Conservation (phyloP, 2,113 vertebrate genomes). For the Paralichthys olivaceus region DNA sequence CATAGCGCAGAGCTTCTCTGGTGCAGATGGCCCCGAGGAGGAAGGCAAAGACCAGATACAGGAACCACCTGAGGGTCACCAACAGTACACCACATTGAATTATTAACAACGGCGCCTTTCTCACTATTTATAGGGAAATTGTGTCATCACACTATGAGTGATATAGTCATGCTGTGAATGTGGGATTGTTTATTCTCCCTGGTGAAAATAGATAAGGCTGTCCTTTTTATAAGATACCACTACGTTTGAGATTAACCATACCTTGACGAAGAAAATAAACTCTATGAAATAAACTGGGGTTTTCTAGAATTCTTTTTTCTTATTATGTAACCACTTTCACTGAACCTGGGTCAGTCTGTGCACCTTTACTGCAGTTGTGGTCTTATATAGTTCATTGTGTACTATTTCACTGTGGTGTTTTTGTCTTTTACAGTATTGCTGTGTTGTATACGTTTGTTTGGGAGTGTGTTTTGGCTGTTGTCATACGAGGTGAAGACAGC, state of each 20-base stretch:
- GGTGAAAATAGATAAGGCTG: slow-evolving; percentile 3
- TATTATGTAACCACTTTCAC: no score
- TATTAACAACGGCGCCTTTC: slow-evolving; percentile 36
- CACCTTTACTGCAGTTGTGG: not conserved
- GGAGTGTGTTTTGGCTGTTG: not conserved
- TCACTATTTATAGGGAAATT: slow-evolving; percentile 41
- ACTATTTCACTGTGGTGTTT: not conserved
- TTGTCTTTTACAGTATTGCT: not conserved
- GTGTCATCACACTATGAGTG: slow-evolving; percentile 11
- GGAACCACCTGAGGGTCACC: slow-evolving; percentile 93
- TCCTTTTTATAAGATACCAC: slow-evolving; percentile 3
- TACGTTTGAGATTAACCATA: no score
- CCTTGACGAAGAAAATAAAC: no score
- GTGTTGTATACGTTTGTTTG: not conserved
- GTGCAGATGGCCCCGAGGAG: slow-evolving; percentile 95
- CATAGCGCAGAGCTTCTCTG: slow-evolving; percentile 91
- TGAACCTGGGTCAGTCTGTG: no score
- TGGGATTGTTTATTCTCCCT: slow-evolving; percentile 4
- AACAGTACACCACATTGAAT: slow-evolving; percentile 43
- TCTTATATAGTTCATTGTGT: not conserved
- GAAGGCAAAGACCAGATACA: slow-evolving; percentile 96
- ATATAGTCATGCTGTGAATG: not conserved
- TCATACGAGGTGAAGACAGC: slow-evolving; percentile 96
- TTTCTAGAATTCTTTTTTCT: not conserved
- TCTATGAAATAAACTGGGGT: no score